Evolutionary conservation across 2,797 vertebrate genomes (phyloP).

Genomic region (Artibeus lituratus): DNA sequence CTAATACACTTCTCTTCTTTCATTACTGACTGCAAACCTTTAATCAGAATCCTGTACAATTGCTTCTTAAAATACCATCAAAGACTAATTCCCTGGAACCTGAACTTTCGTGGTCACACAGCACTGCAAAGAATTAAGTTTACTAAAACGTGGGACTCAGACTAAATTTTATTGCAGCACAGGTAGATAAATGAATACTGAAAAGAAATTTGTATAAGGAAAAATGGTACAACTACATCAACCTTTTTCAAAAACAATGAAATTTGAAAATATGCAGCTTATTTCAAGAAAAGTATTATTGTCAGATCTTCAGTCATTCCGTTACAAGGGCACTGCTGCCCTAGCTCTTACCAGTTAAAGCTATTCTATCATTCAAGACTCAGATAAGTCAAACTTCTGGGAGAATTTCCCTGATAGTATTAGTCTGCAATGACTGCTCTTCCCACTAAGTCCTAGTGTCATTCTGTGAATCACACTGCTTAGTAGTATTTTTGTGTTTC

Average conservation of each 20-base stretch:
- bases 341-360: neutral
- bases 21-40: neutral
- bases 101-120: neutral
- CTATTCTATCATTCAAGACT: neutral
- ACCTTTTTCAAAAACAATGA: constrained; percentile 8
- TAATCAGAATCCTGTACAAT: neutral
- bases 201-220: neutral
- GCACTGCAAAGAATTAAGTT: constrained; percentile 32
- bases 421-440: neutral
- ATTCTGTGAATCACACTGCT: neutral
- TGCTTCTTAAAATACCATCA: constrained; percentile 31
- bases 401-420: neutral
- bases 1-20: neutral
- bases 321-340: neutral
- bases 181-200: neutral
- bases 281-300: neutral
- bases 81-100: constrained; percentile 37
- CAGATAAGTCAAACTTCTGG: neutral
- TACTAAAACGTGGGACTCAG: neutral
- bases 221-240: neutral
- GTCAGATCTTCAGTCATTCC: neutral
- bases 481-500: neutral
- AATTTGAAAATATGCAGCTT: neutral
- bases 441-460: neutral
- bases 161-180: neutral